Percentiles rank a stretch among this genome's conserved stretches.
Evolutionary conservation across 2,888 invertebrate species (phyloP).

Genomic region (Cryptus armator): DNA sequence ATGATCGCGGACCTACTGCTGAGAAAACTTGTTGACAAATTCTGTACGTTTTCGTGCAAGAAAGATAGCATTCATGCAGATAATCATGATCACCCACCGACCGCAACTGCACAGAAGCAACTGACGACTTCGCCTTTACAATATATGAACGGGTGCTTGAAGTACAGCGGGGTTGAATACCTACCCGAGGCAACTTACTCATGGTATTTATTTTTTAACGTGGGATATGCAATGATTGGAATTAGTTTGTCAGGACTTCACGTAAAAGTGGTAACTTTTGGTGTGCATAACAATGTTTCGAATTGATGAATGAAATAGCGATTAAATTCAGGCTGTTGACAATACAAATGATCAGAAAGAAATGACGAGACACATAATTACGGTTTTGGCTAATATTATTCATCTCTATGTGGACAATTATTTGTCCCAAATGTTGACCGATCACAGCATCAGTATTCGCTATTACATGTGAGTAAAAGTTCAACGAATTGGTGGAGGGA

Average conservation of each 20-base stretch:
- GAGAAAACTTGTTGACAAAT: too few relatives aligned
- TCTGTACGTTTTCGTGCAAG: too few relatives aligned
- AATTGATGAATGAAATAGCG: not conserved
- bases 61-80: too few relatives aligned
- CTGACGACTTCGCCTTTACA: too few relatives aligned
- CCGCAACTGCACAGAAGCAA: too few relatives aligned
- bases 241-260: conserved; percentile 1
- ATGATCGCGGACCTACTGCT: too few relatives aligned
- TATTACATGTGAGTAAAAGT: not conserved
- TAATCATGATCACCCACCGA: too few relatives aligned
- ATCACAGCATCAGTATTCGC: not conserved
- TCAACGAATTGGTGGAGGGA: not conserved
- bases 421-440: not conserved
- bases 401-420: not conserved
- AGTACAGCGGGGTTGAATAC: not conserved
- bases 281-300: not conserved
- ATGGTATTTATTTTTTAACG: not conserved
- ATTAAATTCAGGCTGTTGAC: not conserved
- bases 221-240: not conserved
- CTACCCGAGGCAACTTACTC: not conserved
- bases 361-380: not conserved
- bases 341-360: not conserved
- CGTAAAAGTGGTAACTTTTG: not conserved
- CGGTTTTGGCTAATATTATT: not conserved
- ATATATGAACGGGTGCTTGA: too few relatives aligned